Base-by-base conservation (phyloP, 2,113 vertebrate species). In the Pavo muticus region DNA sequence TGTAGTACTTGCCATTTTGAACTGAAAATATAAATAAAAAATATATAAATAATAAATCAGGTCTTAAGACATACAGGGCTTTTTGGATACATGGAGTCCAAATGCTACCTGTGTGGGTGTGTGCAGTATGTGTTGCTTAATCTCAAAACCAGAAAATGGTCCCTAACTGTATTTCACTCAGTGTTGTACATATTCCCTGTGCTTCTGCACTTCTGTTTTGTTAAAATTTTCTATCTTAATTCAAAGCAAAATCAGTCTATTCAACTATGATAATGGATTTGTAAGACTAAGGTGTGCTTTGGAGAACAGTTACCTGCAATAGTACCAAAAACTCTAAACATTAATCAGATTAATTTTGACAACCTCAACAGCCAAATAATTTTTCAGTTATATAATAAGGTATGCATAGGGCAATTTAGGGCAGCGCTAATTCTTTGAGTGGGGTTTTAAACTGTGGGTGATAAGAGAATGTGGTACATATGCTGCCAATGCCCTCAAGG, bases 311-410 rank as follows among this genome's bases (percentile, higher is more conserved):
- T 91, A 81, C 27, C 70, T 48, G 32, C 44, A 74, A 57, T 20
- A 37, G 44, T 50, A 65, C 9, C 69, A 73, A 90, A 75, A 52
- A 69, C 24, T 14, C 59, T n/a, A 80, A 92, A 80, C 0, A 0
- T 73, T 70, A 63, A 50, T 70, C 40, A 54, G 48, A 68, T 50
- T 42, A 44, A n/a, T 57, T 89, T 71, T 85, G 30, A 56, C 72
- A 70, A 10, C 13, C 10, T 80, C 4, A 52, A 65, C 30, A 47
- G 40, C 16, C 42, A 80, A 70, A 63, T 42, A 54, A 16, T 56
- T 91, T 95, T 87, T 37, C 45, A 77, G 37, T 83, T 88, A 65
- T 84, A 80, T 80, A 90, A 86, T 74, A 78, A 48, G 29, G 42
- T 16, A 19, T 81, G 24, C 35, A 50, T 13, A 37, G 40, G 32